Evolutionary conservation across 2,113 vertebrate genomes (phyloP), one percentile per base, ranked within the genome.

Genomic region (Peromyscus maniculatus): DNA sequence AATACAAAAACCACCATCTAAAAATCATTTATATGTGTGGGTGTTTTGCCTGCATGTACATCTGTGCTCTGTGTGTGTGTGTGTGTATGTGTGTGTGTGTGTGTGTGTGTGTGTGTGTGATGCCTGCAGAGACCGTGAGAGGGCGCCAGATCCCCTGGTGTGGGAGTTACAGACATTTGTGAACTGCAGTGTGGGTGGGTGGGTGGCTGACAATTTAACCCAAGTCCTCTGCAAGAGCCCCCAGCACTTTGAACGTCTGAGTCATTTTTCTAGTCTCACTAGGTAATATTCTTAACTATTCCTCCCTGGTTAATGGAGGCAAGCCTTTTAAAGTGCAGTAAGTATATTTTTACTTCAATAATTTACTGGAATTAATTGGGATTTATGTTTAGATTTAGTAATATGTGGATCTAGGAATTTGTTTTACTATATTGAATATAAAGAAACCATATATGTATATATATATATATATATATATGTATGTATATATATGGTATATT

Each of bases 271-370:
- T 59, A 64, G n/a, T 5, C 3, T 1, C 11, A 64, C 0, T 26
- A 72, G 78, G 86, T 87, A 49, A 91, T 92, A 93, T 95, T 84
- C 31, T 75, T 66, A 74, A 64, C 24, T 84, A 1, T 69, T 86
- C 19, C 13, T 71, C 64, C 69, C 4, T 80, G n/a, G 21, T 95
- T 39, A 83, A 67, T 6, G 15, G 16, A 78, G 21, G 3, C 16
- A 69, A 77, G 8, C 49, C 82, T 91, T 80, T 71, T 2, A 91
- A 36, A 88, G 26, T 13, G 21, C 12, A 39, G 4, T 62, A 83
- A 71, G 5, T 22, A 22, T 31, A 49, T 78, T 90, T 96, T 83
- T 59, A n/a, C 36, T 84, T 92, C 49, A 84, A 74, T 74, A 74
- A 10, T 74, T 39, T 74, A 80, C 36, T 55, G 3, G n/a, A 87